A percentile compares a stretch with the other conserved stretches of the same genome.
These are phyloP conservation scores for Nycticebus coucang DNA, from an alignment of 2,113 vertebrate genomes.

Conservation along the genomic window DNA sequence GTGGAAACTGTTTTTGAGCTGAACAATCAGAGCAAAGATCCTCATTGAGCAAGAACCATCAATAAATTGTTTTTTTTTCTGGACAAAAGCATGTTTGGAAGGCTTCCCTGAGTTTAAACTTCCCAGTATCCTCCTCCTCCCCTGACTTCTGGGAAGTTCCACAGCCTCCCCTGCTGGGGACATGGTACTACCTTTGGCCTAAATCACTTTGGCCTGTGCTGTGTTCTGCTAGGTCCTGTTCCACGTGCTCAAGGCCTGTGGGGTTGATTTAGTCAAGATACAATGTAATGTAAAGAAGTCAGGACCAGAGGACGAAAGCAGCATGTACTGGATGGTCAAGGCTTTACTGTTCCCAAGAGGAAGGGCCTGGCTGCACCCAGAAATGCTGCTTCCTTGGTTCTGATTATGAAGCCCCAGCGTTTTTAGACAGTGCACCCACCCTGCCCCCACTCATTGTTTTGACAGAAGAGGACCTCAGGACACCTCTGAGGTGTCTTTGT, in stretches of 20 bases:
- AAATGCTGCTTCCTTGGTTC: not conserved
- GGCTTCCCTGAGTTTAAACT: not conserved
- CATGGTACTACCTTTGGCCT: not conserved
- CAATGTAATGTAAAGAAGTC: not conserved
- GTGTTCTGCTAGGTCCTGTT: not conserved
- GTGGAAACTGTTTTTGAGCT: not conserved
- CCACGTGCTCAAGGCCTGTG: not conserved
- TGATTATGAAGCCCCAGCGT: not conserved
- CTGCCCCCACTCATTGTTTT: not conserved
- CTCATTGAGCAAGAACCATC: not conserved
- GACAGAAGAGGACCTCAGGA: not conserved
- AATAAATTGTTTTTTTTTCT: rapidly evolving
- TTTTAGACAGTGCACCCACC: not conserved
- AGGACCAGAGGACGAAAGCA: not conserved
- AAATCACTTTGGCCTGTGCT: not conserved
- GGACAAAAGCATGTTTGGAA: not conserved
- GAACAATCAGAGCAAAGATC: not conserved
- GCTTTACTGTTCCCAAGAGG: not conserved
- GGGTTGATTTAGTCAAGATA: not conserved
- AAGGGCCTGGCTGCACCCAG: not conserved
- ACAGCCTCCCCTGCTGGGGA: not conserved
- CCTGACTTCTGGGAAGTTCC: too few species aligned
- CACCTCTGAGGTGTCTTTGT: not conserved
- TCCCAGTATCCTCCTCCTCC: not conserved
- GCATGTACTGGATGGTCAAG: not conserved